Evolutionary conservation across 2,113 vertebrate genomes (phyloP).

Genomic region (Antechinus stuartii): DNA sequence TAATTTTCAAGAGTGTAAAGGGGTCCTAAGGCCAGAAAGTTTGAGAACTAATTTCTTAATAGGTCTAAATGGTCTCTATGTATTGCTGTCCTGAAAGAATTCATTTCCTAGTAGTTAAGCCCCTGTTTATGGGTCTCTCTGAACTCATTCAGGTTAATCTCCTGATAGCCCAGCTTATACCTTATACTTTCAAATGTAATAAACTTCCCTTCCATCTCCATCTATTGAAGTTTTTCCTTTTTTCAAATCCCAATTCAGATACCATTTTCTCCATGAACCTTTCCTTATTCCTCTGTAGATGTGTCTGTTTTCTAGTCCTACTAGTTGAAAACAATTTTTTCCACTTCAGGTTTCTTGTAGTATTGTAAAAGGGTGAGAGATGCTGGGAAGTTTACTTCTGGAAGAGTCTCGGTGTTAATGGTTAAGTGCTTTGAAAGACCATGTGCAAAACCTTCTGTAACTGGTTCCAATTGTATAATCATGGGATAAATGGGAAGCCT

Average conservation of each 20-base stretch:
- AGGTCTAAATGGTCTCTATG: neutral
- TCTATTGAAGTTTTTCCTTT: neutral
- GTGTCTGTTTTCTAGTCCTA: neutral
- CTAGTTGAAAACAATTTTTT: neutral
- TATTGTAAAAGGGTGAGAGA: neutral
- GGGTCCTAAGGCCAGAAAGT: neutral
- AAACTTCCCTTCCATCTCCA: neutral
- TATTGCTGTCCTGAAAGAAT: neutral
- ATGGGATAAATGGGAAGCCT: neutral
- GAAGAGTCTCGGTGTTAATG: neutral
- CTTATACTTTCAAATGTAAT: neutral
- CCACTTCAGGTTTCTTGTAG: neutral
- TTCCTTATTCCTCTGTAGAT: neutral
- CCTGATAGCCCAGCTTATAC: neutral
- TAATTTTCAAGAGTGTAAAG: neutral
- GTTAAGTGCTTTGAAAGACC: neutral
- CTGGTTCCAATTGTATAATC: neutral
- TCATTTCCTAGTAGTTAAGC: neutral
- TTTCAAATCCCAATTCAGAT: conserved; percentile 4
- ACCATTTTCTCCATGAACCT: neutral
- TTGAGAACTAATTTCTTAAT: neutral
- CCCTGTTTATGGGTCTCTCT: neutral
- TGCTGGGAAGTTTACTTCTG: neutral
- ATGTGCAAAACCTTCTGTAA: neutral
- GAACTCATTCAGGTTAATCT: neutral